Conservation (phyloP, 2,797 vertebrate species). For the Spheniscus humboldti region DNA sequence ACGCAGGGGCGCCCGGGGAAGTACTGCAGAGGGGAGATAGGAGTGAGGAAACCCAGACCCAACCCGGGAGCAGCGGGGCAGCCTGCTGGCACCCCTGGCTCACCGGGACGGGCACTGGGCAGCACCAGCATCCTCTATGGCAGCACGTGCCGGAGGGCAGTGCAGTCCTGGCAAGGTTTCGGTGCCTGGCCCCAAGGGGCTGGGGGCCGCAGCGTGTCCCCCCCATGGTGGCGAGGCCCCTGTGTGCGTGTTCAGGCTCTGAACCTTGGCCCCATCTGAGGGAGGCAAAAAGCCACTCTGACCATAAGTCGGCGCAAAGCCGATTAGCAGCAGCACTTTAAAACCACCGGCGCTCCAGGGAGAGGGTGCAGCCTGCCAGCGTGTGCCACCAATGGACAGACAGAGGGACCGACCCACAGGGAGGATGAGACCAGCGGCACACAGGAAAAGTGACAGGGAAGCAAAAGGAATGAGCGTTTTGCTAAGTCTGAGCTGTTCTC, state of each 20-base stretch:
- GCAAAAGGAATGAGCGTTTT: neutral
- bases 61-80: neutral
- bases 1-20: conserved; percentile 83
- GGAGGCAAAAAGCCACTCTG: conserved; percentile 64
- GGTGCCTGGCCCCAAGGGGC: rapidly evolving
- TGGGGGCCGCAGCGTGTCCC: neutral
- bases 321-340: conserved; percentile 89
- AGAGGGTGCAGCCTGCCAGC: conserved; percentile 28
- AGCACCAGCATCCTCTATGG: neutral
- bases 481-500: neutral
- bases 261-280: conserved; percentile 40
- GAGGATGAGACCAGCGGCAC: neutral
- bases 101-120: neutral
- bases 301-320: conserved; percentile 88
- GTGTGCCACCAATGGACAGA: rapidly evolving
- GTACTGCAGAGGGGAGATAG: conserved; percentile 64
- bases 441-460: neutral
- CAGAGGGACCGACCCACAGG: rapidly evolving
- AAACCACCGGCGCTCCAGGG: conserved; percentile 71
- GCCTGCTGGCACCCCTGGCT: neutral
- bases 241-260: neutral
- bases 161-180: rapidly evolving
- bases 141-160: neutral
- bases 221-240: rapidly evolving
- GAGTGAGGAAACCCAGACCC: neutral